These are phyloP conservation scores for Holothuria scabra DNA, from an alignment of 53 echinoderm and acorn worm genomes.

Conservation along the genomic window DNA sequence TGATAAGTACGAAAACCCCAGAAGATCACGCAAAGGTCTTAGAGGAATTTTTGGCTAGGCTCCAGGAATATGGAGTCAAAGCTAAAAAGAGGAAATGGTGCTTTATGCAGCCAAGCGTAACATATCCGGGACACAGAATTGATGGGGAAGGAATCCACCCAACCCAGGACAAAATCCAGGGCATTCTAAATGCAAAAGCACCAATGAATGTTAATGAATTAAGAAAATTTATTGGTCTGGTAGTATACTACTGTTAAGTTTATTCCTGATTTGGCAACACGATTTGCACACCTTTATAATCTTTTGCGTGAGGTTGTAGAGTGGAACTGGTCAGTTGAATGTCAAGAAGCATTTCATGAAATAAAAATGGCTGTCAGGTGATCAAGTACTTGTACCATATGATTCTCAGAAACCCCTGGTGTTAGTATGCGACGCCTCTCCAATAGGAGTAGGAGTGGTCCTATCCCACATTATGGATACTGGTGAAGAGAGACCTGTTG, in stretches of 20 bases:
- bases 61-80: constrained; percentile 19
- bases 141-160: constrained; percentile 44
- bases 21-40: constrained; percentile 15
- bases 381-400: constrained; percentile 49
- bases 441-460: constrained; percentile 54
- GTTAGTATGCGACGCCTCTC: constrained; percentile 60
- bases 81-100: constrained; percentile 45
- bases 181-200: constrained; percentile 34
- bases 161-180: constrained; percentile 40
- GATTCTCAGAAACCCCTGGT: constrained; percentile 31
- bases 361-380: constrained; percentile 48
- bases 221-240: constrained; percentile 46
- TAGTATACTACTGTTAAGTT: constrained; percentile 58
- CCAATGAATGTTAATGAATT: constrained; percentile 32
- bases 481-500: constrained; percentile 59
- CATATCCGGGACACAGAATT: constrained; percentile 51
- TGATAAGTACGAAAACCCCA: constrained; percentile 36
- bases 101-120: constrained; percentile 43
- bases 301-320: constrained; percentile 45
- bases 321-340: constrained; percentile 57
- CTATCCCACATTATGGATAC: constrained; percentile 61
- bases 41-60: constrained; percentile 23
- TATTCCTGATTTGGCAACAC: constrained; percentile 52
- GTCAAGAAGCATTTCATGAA: constrained; percentile 57
- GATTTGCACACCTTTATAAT: constrained; percentile 50